Evolutionary conservation across 1,140 invertebrate genomes (phyloP).

Genomic region (Ectropis grisescens): DNA sequence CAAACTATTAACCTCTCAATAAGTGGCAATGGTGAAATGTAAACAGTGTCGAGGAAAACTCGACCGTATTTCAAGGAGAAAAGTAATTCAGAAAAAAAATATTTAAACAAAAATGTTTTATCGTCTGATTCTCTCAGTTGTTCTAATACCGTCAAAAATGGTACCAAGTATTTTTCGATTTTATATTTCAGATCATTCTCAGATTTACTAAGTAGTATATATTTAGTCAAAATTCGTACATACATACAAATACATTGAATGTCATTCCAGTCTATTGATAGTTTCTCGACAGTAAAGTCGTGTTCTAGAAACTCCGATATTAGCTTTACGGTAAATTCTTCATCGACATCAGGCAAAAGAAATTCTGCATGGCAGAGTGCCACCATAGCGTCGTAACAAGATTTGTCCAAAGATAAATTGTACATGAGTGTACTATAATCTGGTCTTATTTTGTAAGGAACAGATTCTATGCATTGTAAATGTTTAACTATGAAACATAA

Average conservation of each 20-base stretch:
- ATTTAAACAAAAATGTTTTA: neutral
- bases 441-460: too few relatives aligned
- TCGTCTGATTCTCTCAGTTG: neutral
- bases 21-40: constrained; percentile 20
- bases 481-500: too few relatives aligned
- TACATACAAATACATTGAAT: constrained; percentile 7
- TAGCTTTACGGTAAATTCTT: constrained; percentile 12
- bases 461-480: too few relatives aligned
- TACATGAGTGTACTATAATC: too few relatives aligned
- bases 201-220: constrained; percentile 22
- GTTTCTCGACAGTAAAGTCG: neutral
- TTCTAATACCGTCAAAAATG: constrained; percentile 14
- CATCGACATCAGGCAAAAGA: constrained; percentile 17
- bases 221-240: constrained; percentile 26
- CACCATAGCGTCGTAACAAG: constrained; percentile 5
- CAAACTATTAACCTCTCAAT: constrained; percentile 25
- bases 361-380: constrained; percentile 17
- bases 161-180: constrained; percentile 21
- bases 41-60: constrained; percentile 24
- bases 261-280: neutral
- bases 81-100: constrained; percentile 13
- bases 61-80: constrained; percentile 24
- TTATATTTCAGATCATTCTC: constrained; percentile 17
- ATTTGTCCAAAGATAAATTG: too few relatives aligned
- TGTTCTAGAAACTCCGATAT: constrained; percentile 5